A percentile compares a stretch with the other conserved stretches of the same genome.
Conservation (phyloP, 2,797 vertebrate genomes). For the Enoplosus armatus region DNA sequence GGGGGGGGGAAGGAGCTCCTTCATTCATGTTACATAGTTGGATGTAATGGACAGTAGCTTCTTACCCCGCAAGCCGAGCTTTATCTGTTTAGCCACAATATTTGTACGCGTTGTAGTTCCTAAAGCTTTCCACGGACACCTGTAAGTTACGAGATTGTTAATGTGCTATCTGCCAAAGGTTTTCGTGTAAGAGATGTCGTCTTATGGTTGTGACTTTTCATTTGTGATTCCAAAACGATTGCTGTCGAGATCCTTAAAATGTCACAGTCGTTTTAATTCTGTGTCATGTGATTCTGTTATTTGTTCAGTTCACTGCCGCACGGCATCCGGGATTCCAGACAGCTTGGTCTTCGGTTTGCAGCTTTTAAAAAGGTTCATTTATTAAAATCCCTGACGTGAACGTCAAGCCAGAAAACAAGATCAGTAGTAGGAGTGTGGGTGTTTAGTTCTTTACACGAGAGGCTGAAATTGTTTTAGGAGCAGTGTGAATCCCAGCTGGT, state of each 20-base stretch:
- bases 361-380: background rate
- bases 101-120: background rate
- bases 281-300: constrained; percentile 14
- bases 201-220: constrained; percentile 41
- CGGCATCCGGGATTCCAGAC: background rate
- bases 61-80: constrained; percentile 3
- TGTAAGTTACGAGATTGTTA: constrained; percentile 8
- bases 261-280: constrained; percentile 3
- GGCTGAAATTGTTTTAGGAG: background rate
- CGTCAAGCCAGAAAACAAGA: background rate
- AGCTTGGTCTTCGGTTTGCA: constrained; percentile 2
- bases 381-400: background rate
- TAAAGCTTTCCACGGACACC: constrained; percentile 8
- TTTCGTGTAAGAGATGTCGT: constrained; percentile 43
- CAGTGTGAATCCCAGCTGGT: no score
- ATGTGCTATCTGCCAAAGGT: constrained; percentile 68
- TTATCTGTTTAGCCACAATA: background rate
- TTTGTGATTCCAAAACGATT: constrained; percentile 34
- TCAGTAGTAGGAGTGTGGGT: background rate
- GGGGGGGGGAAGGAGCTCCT: no score
- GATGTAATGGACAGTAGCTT: background rate
- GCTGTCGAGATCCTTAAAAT: constrained; percentile 19
- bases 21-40: background rate
- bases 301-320: background rate
- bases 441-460: background rate